phyloP scores from a whole-genome alignment of 2,797 vertebrate genomes.

The Neosilurus hyrtlii region DNA sequence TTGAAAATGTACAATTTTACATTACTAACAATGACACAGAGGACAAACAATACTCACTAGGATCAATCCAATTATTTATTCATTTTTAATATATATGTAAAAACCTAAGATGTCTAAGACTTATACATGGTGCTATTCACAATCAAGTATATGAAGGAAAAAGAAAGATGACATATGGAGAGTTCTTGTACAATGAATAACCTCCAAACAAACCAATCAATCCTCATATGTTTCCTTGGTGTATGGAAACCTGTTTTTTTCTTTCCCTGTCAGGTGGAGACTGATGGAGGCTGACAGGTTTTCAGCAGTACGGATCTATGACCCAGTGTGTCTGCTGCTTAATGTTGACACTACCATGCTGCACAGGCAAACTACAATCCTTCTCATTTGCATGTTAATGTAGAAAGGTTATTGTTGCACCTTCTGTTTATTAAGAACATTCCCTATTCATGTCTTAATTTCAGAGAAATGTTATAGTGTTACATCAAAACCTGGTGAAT shows the following conservation, averaged over 20 bases:
- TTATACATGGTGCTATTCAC: neutral
- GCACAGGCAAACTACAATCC: neutral
- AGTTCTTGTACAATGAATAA: conserved; percentile 44
- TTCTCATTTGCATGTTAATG: conserved; percentile 19
- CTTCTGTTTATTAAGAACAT: neutral
- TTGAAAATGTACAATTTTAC: neutral
- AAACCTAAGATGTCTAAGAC: neutral
- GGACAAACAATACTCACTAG: neutral
- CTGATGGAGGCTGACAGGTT: conserved; percentile 15
- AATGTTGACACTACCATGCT: conserved; percentile 17
- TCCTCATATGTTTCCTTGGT: conserved; percentile 64
- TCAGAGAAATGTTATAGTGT: neutral
- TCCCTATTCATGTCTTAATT: neutral
- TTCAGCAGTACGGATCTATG: conserved; percentile 10
- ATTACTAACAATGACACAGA: neutral
- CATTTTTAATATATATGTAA: neutral
- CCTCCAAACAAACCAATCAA: conserved; percentile 68
- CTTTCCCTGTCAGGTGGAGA: conserved; percentile 14
- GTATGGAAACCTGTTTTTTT: conserved; percentile 55
- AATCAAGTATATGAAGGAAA: conserved; percentile 6
- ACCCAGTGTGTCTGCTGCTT: conserved; percentile 31
- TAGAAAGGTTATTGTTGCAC: neutral
- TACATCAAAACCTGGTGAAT: conserved; percentile 17
- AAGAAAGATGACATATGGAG: neutral
- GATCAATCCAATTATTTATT: neutral